Evolutionary conservation across 2,888 invertebrate species (phyloP).

Genomic region (Eurytoma californica): DNA sequence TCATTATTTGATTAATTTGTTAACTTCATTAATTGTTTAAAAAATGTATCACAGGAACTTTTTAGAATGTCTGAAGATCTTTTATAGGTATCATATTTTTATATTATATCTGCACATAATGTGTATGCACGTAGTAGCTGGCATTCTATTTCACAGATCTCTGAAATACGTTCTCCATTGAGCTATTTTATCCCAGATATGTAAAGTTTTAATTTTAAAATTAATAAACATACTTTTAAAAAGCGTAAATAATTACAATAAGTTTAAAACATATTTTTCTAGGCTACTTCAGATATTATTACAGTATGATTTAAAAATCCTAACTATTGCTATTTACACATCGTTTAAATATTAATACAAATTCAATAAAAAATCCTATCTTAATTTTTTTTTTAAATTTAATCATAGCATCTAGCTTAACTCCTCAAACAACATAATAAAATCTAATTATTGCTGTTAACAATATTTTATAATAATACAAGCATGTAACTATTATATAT

Average conservation of each 20-base stretch:
- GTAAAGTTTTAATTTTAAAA: no score
- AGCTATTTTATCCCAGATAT: conserved; percentile 1
- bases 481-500: background rate
- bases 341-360: background rate
- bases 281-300: no score
- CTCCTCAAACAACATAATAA: conserved; percentile 29
- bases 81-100: no score
- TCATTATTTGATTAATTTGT: no score
- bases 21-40: no score
- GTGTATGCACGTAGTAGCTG: conserved; percentile 33
- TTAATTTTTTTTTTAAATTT: background rate
- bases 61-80: no score
- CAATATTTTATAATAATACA: conserved; percentile 31
- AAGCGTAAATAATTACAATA: no score
- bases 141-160: conserved; percentile 38
- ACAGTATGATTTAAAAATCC: no score
- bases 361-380: background rate
- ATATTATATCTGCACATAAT: conserved; percentile 52
- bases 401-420: conserved; percentile 14
- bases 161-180: conserved; percentile 34
- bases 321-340: background rate
- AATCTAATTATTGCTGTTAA: conserved; percentile 41
- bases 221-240: no score
- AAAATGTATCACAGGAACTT: no score
- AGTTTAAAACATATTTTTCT: no score